Conservation (phyloP, 2,888 invertebrate species). For the Oegoconia quadripuncta region DNA sequence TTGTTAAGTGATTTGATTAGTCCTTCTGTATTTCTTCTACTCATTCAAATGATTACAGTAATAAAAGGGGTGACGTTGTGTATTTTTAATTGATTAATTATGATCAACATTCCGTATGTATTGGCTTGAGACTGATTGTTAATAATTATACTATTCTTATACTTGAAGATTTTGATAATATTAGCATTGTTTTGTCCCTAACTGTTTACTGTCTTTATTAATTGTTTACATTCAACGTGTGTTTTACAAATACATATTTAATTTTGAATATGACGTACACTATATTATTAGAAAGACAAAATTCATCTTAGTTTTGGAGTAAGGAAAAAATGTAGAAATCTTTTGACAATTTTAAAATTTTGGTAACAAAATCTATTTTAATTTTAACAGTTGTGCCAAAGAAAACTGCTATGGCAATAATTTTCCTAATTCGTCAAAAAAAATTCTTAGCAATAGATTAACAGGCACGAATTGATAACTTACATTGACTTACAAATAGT, state of each 20-base stretch:
- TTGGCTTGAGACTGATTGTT: conserved; percentile 72
- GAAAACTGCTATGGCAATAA: conserved; percentile 12
- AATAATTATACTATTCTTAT: conserved; percentile 53
- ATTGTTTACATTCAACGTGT: conserved; percentile 6
- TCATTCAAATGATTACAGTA: conserved; percentile 23
- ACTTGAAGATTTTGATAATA: conserved; percentile 44
- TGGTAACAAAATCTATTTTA: not conserved
- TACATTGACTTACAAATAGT: too few relatives aligned
- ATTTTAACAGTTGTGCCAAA: conserved; percentile 16
- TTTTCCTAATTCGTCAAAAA: too few relatives aligned
- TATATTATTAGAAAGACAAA: too few relatives aligned
- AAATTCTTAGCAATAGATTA: too few relatives aligned
- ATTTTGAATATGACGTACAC: too few relatives aligned
- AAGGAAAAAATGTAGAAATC: too few relatives aligned
- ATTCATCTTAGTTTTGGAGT: too few relatives aligned
- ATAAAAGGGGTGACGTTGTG: conserved; percentile 28
- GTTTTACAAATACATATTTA: conserved; percentile 9
- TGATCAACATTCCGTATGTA: conserved; percentile 48
- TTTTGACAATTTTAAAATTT: not conserved
- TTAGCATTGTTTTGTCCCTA: conserved; percentile 36
- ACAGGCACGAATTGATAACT: too few relatives aligned
- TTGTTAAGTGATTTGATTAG: too few relatives aligned
- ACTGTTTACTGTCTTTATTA: conserved; percentile 16
- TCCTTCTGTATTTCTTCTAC: conserved; percentile 10
- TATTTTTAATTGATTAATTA: conserved; percentile 42